Base-by-base conservation (phyloP, 2,888 invertebrate genomes). In the Tetragonisca angustula region DNA sequence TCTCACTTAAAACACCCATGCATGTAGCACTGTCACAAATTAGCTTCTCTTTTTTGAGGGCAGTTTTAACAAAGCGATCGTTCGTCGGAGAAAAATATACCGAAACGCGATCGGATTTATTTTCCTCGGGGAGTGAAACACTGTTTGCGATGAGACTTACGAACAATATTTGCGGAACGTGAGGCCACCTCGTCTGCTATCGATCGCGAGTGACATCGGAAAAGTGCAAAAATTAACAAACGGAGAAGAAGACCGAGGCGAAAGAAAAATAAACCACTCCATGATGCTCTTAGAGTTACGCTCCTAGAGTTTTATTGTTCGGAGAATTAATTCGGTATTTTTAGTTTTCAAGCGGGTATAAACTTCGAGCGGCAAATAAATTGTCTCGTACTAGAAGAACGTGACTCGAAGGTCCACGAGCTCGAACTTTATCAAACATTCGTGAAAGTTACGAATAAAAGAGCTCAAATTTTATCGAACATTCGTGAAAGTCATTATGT, bases 191-290 rank as follows among this genome's bases (percentile, higher is more conserved):
- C 82, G 83, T 79, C 77, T 59, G 64, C 69, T 81, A 87, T 87
- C 81, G 82, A 86, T 84, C 84, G 83, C 32, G 54, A 61, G 59
- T 78, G 79, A 81, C 84, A 84, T 83, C 68, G 79, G 76, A 81
- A 83, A 82, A 74, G 68, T 13, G 65, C 82, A 72, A 43, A 86
- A 87, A 89, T 87, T 87, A 87, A 86, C 84, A 85, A 84, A 62
- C 54, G 27, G 69, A 54, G 56, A 70, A 65, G 49, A 64, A 59
- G 21, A n/a, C 54, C 27, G 11, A 11, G 15, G 32, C 15, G 19
- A 56, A n/a, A 59, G n/a, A n/a, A 50, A 68, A 67, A 64, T 32
- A 69, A 24, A 52, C 62, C 27, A 24, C 50, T 19, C 2, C 17
- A 4, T 2, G 50, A 64, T 52, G n/a, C 32, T 32, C 50, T 17